Percentiles rank a stretch among this genome's conserved stretches.
phyloP scores from a whole-genome alignment of 2,113 vertebrate genomes.

The Apaloderma vittatum region DNA sequence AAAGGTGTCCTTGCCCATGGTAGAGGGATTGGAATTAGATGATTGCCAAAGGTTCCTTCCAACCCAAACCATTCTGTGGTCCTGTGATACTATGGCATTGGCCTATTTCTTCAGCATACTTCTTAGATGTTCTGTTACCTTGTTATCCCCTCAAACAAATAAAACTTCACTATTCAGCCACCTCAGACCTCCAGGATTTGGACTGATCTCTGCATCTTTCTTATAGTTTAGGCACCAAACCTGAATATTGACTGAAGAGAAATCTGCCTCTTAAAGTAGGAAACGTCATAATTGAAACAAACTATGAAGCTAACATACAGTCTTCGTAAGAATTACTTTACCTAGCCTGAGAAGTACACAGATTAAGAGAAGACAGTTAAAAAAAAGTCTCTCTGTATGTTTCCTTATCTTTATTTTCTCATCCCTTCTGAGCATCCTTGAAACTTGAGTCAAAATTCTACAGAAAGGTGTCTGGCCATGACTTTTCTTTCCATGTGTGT shows the following conservation, averaged over 20 bases:
- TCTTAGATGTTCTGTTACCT: neutral
- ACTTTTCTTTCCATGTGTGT: neutral
- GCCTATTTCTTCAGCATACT: neutral
- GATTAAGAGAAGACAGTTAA: neutral
- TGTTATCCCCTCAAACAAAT: neutral
- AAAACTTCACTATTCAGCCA: neutral
- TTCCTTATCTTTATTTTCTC: neutral
- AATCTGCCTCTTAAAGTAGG: neutral
- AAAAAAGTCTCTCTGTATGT: neutral
- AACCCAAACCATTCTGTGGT: neutral
- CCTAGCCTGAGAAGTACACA: neutral
- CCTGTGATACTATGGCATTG: neutral
- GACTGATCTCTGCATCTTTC: neutral
- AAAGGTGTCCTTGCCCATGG: neutral
- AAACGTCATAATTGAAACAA: neutral
- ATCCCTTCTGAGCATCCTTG: neutral
- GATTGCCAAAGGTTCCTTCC: neutral
- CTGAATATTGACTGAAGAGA: neutral
- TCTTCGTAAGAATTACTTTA: neutral
- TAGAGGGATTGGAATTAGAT: neutral
- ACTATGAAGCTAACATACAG: neutral
- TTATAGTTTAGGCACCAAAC: neutral
- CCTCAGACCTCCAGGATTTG: neutral
- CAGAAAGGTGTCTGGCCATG: neutral
- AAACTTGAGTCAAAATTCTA: neutral